Percentiles rank a stretch among this genome's conserved stretches.
phyloP scores from a whole-genome alignment of 2,113 vertebrate species.

The Ciconia stormi region DNA sequence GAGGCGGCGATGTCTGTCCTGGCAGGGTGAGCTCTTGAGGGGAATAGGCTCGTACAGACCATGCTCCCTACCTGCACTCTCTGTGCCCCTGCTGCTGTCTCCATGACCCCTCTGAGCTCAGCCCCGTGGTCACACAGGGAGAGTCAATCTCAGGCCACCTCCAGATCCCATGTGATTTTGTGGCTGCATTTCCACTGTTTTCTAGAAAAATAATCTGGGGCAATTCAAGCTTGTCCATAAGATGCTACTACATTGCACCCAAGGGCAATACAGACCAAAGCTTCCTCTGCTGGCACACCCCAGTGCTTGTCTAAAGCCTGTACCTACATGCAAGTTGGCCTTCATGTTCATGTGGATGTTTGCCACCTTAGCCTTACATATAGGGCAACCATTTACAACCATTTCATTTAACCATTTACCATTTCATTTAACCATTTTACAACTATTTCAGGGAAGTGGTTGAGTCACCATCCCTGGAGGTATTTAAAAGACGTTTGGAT shows the following conservation, averaged over 20 bases:
- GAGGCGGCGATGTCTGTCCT: fast-evolving
- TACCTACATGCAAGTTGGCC: neutral
- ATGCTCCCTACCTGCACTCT: neutral
- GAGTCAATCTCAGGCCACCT: neutral
- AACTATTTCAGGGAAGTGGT: too few relatives aligned
- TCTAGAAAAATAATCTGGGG: neutral
- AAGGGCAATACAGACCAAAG: neutral
- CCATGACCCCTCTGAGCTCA: neutral
- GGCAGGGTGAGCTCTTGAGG: neutral
- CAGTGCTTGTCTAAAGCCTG: neutral
- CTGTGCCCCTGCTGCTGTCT: neutral
- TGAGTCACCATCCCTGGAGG: too few relatives aligned
- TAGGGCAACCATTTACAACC: too few relatives aligned
- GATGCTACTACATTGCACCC: neutral
- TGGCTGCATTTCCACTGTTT: neutral
- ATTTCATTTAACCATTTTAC: too few relatives aligned
- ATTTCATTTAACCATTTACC: too few relatives aligned
- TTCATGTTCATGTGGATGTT: neutral
- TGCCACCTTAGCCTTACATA: neutral
- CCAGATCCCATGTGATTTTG: neutral
- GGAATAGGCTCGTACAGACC: fast-evolving
- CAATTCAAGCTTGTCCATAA: neutral
- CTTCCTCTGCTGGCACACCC: neutral
- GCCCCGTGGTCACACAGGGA: neutral
- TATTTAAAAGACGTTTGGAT: too few relatives aligned